Conservation (phyloP, 1,140 invertebrate genomes). For the Diuraphis noxia region DNA sequence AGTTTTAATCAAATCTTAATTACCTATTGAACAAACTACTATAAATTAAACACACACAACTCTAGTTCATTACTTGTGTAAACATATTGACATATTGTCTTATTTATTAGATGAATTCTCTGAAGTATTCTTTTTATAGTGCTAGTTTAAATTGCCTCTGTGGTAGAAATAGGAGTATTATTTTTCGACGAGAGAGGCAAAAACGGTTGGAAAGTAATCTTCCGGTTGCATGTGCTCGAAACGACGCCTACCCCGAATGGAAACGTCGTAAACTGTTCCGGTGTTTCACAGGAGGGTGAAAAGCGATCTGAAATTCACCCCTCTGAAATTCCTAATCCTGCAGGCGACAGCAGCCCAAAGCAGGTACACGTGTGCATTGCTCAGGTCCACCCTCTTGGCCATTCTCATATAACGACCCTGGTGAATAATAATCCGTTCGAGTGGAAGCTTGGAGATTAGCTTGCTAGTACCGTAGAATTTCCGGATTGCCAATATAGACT, state of each 20-base stretch:
- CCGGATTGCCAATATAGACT: background rate
- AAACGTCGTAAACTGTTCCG: conserved; percentile 46
- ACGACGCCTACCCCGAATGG: conserved; percentile 3
- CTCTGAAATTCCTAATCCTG: conserved; percentile 26
- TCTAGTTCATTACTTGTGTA: background rate
- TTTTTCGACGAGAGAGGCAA: background rate
- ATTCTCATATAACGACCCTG: background rate
- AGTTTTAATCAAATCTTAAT: background rate
- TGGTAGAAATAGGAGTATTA: background rate
- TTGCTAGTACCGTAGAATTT: conserved; percentile 23
- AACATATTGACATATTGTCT: background rate
- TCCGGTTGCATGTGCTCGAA: conserved; percentile 42
- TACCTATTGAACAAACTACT: background rate
- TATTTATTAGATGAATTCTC: background rate
- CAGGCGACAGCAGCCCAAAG: background rate
- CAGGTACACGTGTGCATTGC: conserved; percentile 35
- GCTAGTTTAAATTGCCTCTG: background rate
- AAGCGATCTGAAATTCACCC: conserved; percentile 44
- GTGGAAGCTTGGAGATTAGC: conserved; percentile 52
- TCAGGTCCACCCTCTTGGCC: background rate
- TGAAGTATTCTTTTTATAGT: background rate
- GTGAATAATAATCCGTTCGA: conserved; percentile 46
- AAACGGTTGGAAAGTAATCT: conserved; percentile 45
- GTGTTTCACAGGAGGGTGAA: conserved; percentile 31
- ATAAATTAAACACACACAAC: background rate